Base-by-base conservation (phyloP, 2,797 vertebrate species). In the Lophius americanus region DNA sequence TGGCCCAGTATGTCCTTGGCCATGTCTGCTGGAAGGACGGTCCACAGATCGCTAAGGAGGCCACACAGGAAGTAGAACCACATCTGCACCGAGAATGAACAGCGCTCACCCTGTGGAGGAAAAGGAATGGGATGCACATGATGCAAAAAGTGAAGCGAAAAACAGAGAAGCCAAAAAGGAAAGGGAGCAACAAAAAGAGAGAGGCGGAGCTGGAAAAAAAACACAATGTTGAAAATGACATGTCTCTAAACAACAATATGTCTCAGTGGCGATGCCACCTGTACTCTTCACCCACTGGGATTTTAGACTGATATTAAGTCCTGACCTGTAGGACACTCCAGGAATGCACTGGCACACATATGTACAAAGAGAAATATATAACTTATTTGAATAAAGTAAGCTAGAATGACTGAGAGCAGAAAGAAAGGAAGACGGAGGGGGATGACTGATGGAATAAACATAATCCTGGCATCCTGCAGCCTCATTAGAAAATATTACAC, bases 21-120 rank as follows among this genome's bases (percentile, higher is more conserved):
- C 88, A 90, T 70, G 47, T 78, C 82, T 4, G 95, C 89, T 1
- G 96, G 93, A 68, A 97, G 90, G 55, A 94, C 70, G 14, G 84
- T 90, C 96, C 97, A 98, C 12, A 98, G 92, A 92, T 99, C 97
- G 7, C 95, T 93, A 70, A 88, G 96, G 83, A 99, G 92, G 70
- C 94, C 95, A 79, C 90, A 93, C 91, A 94, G 95, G 92, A 98
- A 98, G 88, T 98, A 99, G 91, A 96, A 94, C 98, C 98, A 99
- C 97, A 99, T 99, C 93, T 98, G 97, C 90, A 98, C 84, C 0
- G 97, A 96, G 89, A 98, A 99, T 61, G 97, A 98, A 79, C 96
- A 98, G 86, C 96, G 94, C 90, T 98, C 97, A n/a, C 96, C 98
- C 98, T 99, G 82, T 70, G 58, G 88, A 92, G 47, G 59, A 75